phyloP scores from a whole-genome alignment of 2,797 vertebrate genomes.

The Prionace glauca region DNA sequence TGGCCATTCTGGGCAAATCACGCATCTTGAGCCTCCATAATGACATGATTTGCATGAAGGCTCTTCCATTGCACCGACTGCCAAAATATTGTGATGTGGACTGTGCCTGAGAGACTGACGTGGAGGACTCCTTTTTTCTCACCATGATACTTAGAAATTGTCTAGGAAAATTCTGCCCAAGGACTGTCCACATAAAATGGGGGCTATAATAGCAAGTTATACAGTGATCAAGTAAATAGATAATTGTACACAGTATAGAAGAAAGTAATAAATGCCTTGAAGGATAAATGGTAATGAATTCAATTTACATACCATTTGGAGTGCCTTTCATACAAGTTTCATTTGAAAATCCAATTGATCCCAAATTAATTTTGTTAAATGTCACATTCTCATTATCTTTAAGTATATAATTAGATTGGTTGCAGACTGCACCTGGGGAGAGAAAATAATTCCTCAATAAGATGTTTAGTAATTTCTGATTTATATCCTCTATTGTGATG shows the following conservation, averaged over 20 bases:
- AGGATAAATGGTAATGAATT: background rate
- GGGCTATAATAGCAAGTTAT: background rate
- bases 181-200: background rate
- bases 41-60: too few relatives aligned
- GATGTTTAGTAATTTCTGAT: background rate
- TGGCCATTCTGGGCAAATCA: too few relatives aligned
- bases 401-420: background rate
- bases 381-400: background rate
- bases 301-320: background rate
- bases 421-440: background rate
- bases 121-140: too few relatives aligned
- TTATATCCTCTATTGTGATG: background rate
- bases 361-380: background rate
- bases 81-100: too few relatives aligned
- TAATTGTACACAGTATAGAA: background rate
- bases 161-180: too few relatives aligned
- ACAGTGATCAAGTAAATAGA: background rate
- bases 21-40: too few relatives aligned
- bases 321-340: rapidly evolving
- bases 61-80: too few relatives aligned
- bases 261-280: background rate
- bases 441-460: background rate
- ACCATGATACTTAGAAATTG: too few relatives aligned
- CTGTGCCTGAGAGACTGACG: too few relatives aligned
- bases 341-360: background rate